Base-by-base conservation (phyloP, 2,113 vertebrate species). In the Microtus richardsoni region DNA sequence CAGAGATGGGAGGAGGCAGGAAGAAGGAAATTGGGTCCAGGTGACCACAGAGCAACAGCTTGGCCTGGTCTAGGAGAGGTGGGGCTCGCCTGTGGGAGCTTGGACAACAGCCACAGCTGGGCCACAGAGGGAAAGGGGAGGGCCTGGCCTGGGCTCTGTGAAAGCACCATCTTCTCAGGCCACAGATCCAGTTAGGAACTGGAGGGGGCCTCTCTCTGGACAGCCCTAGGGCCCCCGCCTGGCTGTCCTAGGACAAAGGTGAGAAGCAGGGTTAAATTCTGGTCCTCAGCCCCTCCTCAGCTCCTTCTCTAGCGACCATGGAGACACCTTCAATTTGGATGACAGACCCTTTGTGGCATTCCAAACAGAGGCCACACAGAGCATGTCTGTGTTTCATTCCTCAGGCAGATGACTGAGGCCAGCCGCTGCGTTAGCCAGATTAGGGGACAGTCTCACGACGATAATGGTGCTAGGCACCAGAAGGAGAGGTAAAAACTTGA, bases 21-120 rank as follows among this genome's bases (percentile, higher is more conserved):
- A 91, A 77, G 75, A 85, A 95, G 97, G 91, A 52, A 97, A 91
- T 98, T 98, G 97, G 97, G 97, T 98, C 97, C 97, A 98, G 97
- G 97, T 98, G 97, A 97, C 97, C 97, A 97, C 96, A 96, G 97
- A 97, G 92, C 96, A 97, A 95, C 95, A 96, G 90, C 92, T 95
- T 96, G 96, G 97, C 97, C 41, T 21, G 49, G 52, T 78, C 30
- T 26, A 16, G 80, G 92, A 95, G 92, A 95, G 96, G 97, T 49
- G 95, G 96, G 83, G 91, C 91, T 93, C 30, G 94, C 62, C 41
- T 86, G 62, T 17, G 36, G 80, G 96, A 93, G 86, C 89, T 86
- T 73, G 91, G 94, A 95, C 96, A 89, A 88, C 95, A 44, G 41
- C 95, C 92, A 83, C 90, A 96, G 95, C 95, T 95, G 88, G 66